Evolutionary conservation across 2,113 vertebrate species (phyloP).

Genomic region (Jacana jacana): DNA sequence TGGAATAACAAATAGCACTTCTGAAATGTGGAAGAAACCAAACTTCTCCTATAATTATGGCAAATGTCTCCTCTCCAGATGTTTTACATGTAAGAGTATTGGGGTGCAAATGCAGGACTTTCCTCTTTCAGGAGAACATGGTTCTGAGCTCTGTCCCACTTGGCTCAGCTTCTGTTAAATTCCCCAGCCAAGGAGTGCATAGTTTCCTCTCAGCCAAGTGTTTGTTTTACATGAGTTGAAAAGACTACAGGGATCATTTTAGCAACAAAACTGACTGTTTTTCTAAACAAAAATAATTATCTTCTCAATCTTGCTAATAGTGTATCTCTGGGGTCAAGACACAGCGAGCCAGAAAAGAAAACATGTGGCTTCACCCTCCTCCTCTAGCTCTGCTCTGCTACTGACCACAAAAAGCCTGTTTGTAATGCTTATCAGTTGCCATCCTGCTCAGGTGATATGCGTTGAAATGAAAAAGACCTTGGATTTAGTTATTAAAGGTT

Average conservation of each 20-base stretch:
- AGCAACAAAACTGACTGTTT: background rate
- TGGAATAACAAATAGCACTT: background rate
- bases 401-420: background rate
- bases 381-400: background rate
- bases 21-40: background rate
- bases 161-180: background rate
- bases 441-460: background rate
- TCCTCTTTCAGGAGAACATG: accelerated
- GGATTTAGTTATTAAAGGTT: background rate
- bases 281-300: background rate
- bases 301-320: background rate
- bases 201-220: background rate
- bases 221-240: background rate
- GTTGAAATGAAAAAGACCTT: background rate
- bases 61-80: background rate
- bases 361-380: accelerated
- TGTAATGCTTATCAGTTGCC: background rate
- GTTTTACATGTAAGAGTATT: background rate
- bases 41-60: background rate
- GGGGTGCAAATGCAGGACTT: background rate
- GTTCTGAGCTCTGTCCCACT: background rate
- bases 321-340: background rate
- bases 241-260: background rate
- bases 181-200: background rate
- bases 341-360: background rate